Conservation (phyloP, 2,113 vertebrate species). For the Anhinga anhinga region DNA sequence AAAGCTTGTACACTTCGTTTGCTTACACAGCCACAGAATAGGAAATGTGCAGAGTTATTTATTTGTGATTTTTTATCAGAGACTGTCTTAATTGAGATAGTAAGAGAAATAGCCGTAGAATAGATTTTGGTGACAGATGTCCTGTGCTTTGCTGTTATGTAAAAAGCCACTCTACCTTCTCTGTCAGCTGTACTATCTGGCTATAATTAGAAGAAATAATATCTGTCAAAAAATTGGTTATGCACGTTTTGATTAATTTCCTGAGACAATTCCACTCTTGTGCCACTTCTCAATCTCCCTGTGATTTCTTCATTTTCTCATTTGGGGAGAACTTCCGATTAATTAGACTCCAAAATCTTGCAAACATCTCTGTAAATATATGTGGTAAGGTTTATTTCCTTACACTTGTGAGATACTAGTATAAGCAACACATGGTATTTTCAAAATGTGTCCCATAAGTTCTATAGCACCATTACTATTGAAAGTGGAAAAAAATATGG, state of each 20-base stretch:
- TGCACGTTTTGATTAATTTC: conserved; percentile 46
- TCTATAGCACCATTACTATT: background rate
- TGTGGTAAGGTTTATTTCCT: background rate
- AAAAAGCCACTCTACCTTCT: conserved; percentile 18
- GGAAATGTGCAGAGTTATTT: background rate
- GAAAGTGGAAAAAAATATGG: background rate
- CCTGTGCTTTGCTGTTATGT: background rate
- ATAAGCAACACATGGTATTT: background rate
- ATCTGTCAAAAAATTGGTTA: conserved; percentile 47
- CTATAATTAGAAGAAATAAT: conserved; percentile 38
- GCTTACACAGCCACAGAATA: background rate
- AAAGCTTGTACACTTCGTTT: background rate
- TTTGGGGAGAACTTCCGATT: background rate
- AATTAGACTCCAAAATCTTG: conserved; percentile 15
- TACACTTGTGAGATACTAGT: background rate
- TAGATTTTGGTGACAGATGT: conserved; percentile 18
- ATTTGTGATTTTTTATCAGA: background rate
- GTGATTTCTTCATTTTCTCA: conserved; percentile 36
- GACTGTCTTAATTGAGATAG: background rate
- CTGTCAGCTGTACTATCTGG: background rate
- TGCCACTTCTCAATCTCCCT: background rate
- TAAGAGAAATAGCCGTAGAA: background rate
- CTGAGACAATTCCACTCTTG: background rate
- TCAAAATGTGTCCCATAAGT: background rate
- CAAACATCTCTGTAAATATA: background rate